These are phyloP conservation scores for Cassiopea xamachana DNA, from an alignment of 30 jellyfish, hydroid and myxozoan species.

Conservation along the genomic window DNA sequence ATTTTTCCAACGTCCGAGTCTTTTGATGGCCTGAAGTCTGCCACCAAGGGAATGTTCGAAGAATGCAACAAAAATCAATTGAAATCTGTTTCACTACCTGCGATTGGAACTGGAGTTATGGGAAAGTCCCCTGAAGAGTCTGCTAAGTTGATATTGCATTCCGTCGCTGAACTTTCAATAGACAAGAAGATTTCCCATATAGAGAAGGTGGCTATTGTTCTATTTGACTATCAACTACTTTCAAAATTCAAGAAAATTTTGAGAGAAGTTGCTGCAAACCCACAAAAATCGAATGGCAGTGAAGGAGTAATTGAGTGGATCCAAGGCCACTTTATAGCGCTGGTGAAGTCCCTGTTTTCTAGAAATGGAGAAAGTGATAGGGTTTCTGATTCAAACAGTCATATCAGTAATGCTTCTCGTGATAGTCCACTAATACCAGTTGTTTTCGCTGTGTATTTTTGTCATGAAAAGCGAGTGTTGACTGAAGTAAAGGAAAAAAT, in stretches of 20 bases:
- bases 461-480: background rate
- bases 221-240: slow-evolving; percentile 38
- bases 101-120: slow-evolving; percentile 59
- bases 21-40: slow-evolving; percentile 20
- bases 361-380: background rate
- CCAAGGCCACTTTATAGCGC: background rate
- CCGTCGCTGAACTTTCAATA: slow-evolving; percentile 29
- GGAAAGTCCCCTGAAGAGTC: slow-evolving; percentile 41
- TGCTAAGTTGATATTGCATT: slow-evolving; percentile 32
- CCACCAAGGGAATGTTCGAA: slow-evolving; percentile 20
- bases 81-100: slow-evolving; percentile 51
- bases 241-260: slow-evolving; percentile 16
- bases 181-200: background rate
- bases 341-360: background rate
- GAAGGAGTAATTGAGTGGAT: slow-evolving; percentile 19
- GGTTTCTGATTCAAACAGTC: background rate
- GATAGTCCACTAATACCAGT: background rate
- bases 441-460: background rate
- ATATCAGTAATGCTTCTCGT: background rate
- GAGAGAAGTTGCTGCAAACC: background rate
- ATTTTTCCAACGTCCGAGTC: slow-evolving; percentile 19
- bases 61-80: slow-evolving; percentile 7
- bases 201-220: background rate
- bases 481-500: background rate
- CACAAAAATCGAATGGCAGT: background rate